Evolutionary conservation across 1,140 invertebrate species (phyloP), one percentile per base, ranked within the genome.

Genomic region (Littorina saxatilis): DNA sequence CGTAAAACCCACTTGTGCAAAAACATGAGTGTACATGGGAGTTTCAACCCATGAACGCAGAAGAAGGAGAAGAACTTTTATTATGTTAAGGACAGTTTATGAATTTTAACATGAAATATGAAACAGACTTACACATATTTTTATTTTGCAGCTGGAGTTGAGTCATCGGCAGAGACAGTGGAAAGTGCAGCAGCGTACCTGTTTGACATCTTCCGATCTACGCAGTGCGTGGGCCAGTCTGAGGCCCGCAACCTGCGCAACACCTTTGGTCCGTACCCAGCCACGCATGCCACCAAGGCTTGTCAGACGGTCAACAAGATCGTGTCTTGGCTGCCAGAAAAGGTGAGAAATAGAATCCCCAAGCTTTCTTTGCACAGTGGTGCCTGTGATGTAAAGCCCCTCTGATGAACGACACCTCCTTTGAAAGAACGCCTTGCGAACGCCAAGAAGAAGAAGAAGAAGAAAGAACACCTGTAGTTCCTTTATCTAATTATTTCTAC

Each of bases 171-270:
- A 82, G 94, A 95, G 79, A 89, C 94, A 17, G 91, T 95, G 39
- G 94, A 96, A 88, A 94, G 95, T 88, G 94, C 95, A 58, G 91
- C 94, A 37, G 91, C 95, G 5, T 94, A 94, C 84, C 86, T 94
- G 5, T 91, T 96, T 52, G 90, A 93, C 81, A 90, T 95, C 83
- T 95, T 96, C 80, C 91, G 95, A 15, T 91, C 94, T 82, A 93
- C 94, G 61, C 93, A 94, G 80, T 91, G 93, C 80, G 93, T 95
- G 9, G 93, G 94, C 79, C 91, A 94, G 23, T 85, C 82, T 68
- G 87, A 92, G 68, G 89, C 88, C 2, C 82, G 81, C 15, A 88
- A 85, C 74, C 68, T 92, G 20, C 83, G 88, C 11, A 87, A 83
- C 74, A 88, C 90, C 13, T 92, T 92, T 87, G 91, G 91, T 47